Conservation (phyloP, 2,113 vertebrate species). For the Pituophis catenifer region DNA sequence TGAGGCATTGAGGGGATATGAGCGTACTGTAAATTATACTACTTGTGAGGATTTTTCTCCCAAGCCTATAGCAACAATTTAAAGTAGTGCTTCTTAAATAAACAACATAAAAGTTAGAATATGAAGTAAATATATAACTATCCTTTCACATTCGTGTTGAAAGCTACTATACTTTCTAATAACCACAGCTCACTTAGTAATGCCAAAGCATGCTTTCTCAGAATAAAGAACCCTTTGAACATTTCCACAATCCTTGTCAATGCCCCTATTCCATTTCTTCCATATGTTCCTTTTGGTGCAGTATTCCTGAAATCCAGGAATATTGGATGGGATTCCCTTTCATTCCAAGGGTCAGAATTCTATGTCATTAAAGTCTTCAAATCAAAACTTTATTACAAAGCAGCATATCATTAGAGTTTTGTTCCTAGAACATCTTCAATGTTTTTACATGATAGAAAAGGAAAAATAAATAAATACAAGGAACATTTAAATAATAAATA, state of each 20-base stretch:
- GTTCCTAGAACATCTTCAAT: neutral
- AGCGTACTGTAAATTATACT: conserved; percentile 22
- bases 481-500: neutral
- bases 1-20: conserved; percentile 38
- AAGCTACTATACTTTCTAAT: conserved; percentile 50
- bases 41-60: conserved; percentile 39
- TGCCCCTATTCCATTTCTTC: neutral
- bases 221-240: neutral
- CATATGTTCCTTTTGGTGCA: neutral
- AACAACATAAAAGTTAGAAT: conserved; percentile 45
- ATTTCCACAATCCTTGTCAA: neutral
- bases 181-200: conserved; percentile 59
- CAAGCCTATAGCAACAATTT: conserved; percentile 46
- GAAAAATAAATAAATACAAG: neutral
- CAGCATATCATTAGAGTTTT: neutral
- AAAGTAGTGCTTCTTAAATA: conserved; percentile 28
- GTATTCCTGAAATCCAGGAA: neutral
- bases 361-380: neutral
- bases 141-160: conserved; percentile 41
- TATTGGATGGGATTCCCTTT: neutral
- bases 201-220: conserved; percentile 1
- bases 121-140: conserved; percentile 42
- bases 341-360: neutral
- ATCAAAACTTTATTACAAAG: neutral
- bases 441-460: neutral